Percentiles rank a stretch among this genome's conserved stretches.
Evolutionary conservation across 2,797 vertebrate species (phyloP).

Genomic region (Pachyuromys duprasi): DNA sequence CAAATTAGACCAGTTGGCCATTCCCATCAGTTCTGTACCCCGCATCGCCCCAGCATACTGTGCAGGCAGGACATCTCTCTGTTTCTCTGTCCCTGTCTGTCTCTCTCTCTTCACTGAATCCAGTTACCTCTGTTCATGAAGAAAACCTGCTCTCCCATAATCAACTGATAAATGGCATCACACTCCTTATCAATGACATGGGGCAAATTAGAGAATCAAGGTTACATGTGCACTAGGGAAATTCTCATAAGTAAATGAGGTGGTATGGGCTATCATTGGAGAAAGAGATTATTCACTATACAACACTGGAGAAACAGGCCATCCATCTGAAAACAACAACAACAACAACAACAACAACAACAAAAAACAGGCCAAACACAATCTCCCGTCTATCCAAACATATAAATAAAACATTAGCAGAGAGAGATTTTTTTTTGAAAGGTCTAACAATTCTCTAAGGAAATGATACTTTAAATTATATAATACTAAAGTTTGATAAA

Average conservation of each 20-base stretch:
- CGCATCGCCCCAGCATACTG: neutral
- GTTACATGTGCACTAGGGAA: neutral
- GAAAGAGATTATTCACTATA: neutral
- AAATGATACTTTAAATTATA: neutral
- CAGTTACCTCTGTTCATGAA: neutral
- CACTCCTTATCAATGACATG: neutral
- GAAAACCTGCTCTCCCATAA: neutral
- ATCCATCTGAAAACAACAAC: neutral
- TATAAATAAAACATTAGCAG: slow-evolving; percentile 5
- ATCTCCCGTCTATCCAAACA: neutral
- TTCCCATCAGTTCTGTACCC: neutral
- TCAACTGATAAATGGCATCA: neutral
- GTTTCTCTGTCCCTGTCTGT: neutral
- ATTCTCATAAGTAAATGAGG: slow-evolving; percentile 1
- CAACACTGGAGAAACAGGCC: neutral
- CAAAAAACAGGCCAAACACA: neutral
- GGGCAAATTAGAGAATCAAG: neutral
- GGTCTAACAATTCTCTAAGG: neutral
- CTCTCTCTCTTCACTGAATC: neutral
- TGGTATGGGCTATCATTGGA: neutral
- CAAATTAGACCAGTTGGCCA: neutral
- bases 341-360: no score
- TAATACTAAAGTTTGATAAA: slow-evolving; percentile 47
- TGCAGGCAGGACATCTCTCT: neutral
- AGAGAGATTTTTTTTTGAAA: neutral